Evolutionary conservation across 2,888 invertebrate genomes (phyloP), one percentile per base, ranked within the genome.

Genomic region (Carterocephalus palaemon): DNA sequence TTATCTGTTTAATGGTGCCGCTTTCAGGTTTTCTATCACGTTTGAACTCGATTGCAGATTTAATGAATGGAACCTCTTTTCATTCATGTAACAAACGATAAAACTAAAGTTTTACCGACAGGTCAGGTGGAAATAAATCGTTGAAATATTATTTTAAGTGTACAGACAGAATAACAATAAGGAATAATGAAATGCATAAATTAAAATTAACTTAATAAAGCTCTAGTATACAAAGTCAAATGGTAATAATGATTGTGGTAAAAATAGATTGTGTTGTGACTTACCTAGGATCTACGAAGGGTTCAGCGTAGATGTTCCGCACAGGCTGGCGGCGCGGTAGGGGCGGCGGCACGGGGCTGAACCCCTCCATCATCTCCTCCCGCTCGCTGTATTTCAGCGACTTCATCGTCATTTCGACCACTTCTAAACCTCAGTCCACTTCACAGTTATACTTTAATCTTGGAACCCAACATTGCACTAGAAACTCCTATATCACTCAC

Each of bases 261-360:
- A 15, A n/a, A 9, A n/a, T 13, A 1, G n/a, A 9, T 28, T 13
- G 12, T 2, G 13, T 36, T 13, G 7, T 32, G 49, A 77, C 86
- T 85, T 76, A 88, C 88, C 88, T 86, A 70, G 85, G 88, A 67
- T 90, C 90, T 56, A 89, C 88, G 79, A 90, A 90, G 60, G 90
- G 91, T 66, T 90, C 90, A 24, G 90, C 90, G 63, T 90, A 90
- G 75, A 90, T 90, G 74, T 90, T 90, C 68, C 90, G 79, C 62
- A 90, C 89, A 34, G 87, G 88, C 69, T 90, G 89, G 52, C 90
- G 83, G 49, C 90, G 89, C 52, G 90, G 86, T 57, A 90, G 88
- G 51, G 90, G 90, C 56, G 90, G 90, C 56, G 90, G 88, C 52
- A 90, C 89, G 38, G 89, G 87, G 60, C 88, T 86, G 70, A 86